phyloP scores from a whole-genome alignment of 1,140 invertebrate genomes.

The Drosophila prosaltans region DNA sequence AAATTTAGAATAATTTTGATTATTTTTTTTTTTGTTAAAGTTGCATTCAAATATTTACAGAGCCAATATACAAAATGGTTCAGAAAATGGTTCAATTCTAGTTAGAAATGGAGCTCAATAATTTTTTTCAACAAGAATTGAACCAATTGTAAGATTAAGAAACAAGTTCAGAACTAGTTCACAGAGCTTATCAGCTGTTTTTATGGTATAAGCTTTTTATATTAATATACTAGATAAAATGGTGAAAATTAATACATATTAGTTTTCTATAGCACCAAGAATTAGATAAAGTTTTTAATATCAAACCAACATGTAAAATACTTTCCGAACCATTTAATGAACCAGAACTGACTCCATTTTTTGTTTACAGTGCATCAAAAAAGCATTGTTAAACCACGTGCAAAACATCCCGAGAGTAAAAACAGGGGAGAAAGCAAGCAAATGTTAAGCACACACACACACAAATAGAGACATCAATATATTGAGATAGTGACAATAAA shows the following conservation, averaged over 20 bases:
- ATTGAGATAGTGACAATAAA: not conserved
- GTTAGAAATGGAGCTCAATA: not conserved
- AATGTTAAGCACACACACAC: conserved; percentile 1
- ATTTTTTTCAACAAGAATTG: not conserved
- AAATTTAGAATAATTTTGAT: not conserved
- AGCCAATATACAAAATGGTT: not conserved
- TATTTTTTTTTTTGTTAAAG: not conserved
- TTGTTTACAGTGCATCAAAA: not conserved
- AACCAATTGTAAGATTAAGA: not conserved
- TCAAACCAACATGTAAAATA: not conserved
- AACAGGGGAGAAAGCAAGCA: not conserved
- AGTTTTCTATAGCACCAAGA: too few relatives aligned
- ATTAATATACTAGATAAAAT: too few relatives aligned
- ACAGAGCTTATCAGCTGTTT: not conserved
- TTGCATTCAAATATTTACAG: not conserved
- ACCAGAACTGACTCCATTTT: not conserved
- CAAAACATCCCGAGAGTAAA: not conserved
- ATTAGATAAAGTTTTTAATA: too few relatives aligned
- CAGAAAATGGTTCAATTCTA: not conserved
- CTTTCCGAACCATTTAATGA: not conserved
- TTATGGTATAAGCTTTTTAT: too few relatives aligned
- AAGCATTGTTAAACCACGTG: not conserved
- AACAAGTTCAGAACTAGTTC: not conserved
- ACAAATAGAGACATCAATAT: not conserved
- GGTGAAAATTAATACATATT: too few relatives aligned